A percentile compares a stretch with the other conserved stretches of the same genome.
phyloP scores from a whole-genome alignment of 1,140 invertebrate genomes.

The Macrotrachela quadricornifera region DNA sequence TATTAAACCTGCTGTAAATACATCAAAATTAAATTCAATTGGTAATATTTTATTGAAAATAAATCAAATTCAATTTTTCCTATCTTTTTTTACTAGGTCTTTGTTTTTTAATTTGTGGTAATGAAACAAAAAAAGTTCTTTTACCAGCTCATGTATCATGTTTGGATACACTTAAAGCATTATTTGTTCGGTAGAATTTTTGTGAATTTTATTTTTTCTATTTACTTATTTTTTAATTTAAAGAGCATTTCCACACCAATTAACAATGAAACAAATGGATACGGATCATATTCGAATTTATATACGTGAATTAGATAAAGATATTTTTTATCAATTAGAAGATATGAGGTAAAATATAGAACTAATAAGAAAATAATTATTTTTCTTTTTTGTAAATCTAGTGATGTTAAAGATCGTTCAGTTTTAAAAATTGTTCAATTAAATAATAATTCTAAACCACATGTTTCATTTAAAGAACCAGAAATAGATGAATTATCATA shows the following conservation, averaged over 20 bases:
- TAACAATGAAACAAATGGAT: slow-evolving; percentile 87
- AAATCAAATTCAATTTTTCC: no score
- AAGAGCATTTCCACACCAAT: slow-evolving; percentile 60
- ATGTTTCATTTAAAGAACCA: no score
- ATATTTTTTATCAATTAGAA: slow-evolving; percentile 95
- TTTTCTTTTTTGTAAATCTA: slow-evolving; percentile 12
- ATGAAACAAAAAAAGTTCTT: slow-evolving; percentile 81
- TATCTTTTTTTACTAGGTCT: no score
- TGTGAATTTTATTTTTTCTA: background rate
- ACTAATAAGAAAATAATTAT: background rate
- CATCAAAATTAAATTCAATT: no score
- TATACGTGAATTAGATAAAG: slow-evolving; percentile 80
- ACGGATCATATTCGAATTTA: slow-evolving; percentile 67
- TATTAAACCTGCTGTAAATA: no score
- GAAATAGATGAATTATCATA: no score
- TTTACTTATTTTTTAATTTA: background rate
- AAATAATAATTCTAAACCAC: background rate
- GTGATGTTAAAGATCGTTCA: slow-evolving; percentile 23
- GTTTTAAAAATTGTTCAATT: slow-evolving; percentile 24
- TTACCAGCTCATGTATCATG: slow-evolving; percentile 91
- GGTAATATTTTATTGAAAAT: no score
- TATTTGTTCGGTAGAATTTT: slow-evolving; percentile 59
- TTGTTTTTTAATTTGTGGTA: slow-evolving; percentile 83
- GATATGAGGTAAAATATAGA: slow-evolving; percentile 57
- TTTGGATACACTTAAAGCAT: slow-evolving; percentile 81